phyloP scores from a whole-genome alignment of 2,113 vertebrate genomes.

The Cyanoliseus patagonus region DNA sequence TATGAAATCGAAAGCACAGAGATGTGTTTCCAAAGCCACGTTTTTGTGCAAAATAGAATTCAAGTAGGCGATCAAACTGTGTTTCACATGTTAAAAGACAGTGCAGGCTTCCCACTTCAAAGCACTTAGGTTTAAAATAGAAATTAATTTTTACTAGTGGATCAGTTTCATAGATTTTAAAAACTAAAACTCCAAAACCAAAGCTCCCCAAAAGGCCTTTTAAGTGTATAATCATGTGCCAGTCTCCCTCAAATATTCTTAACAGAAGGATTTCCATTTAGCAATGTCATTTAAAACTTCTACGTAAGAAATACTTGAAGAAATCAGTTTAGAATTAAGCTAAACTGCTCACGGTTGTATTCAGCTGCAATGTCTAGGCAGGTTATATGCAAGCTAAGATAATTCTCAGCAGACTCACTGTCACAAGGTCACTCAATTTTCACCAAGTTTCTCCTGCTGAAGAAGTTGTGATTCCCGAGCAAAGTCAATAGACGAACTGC shows the following conservation, averaged over 20 bases:
- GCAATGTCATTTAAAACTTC: background rate
- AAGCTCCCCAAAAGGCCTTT: background rate
- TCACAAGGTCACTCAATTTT: background rate
- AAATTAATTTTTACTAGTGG: background rate
- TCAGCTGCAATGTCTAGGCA: background rate
- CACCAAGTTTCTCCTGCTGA: background rate
- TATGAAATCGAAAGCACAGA: background rate
- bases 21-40: background rate
- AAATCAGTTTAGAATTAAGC: background rate
- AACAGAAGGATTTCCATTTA: background rate
- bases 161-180: background rate
- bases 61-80: background rate
- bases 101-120: background rate
- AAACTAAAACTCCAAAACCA: background rate
- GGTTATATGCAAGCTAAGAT: background rate
- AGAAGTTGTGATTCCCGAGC: background rate
- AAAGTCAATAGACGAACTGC: background rate
- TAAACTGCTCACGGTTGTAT: rapidly evolving
- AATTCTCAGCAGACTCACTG: background rate
- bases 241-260: background rate
- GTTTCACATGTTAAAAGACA: background rate
- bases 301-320: background rate
- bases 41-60: background rate
- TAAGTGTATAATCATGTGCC: background rate
- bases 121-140: background rate